Percentiles rank a stretch among this genome's conserved stretches.
Conservation (phyloP, 2,888 invertebrate genomes). For the Julus scandinavius region DNA sequence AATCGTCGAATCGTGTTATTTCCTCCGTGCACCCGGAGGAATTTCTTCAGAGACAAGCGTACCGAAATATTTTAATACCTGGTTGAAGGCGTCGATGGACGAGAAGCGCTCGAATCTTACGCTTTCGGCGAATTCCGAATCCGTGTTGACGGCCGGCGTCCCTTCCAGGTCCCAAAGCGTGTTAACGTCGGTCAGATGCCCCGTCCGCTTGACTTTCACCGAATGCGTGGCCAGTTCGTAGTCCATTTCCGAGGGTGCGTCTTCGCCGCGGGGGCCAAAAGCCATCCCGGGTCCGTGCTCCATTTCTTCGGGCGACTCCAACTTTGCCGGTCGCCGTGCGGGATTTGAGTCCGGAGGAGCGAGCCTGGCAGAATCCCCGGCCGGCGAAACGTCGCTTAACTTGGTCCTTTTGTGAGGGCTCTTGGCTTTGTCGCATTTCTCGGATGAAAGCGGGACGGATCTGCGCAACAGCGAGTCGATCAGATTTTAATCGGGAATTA, state of each 20-base stretch:
- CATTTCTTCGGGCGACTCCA: not conserved
- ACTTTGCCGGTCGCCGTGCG: not conserved
- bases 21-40: too few relatives aligned
- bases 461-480: not conserved
- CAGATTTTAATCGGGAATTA: too few relatives aligned
- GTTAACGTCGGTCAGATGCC: slow-evolving; percentile 71
- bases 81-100: slow-evolving; percentile 71
- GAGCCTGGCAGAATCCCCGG: not conserved
- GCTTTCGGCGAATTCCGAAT: slow-evolving; percentile 64
- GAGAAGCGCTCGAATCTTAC: slow-evolving; percentile 66
- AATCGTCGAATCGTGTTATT: too few relatives aligned
- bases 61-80: slow-evolving; percentile 65
- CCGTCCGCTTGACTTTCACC: slow-evolving; percentile 71
- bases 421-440: not conserved
- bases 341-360: not conserved
- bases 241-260: slow-evolving; percentile 51
- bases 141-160: slow-evolving; percentile 64
- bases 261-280: not conserved
- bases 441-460: not conserved
- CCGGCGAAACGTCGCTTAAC: not conserved
- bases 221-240: slow-evolving; percentile 72
- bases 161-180: slow-evolving; percentile 69
- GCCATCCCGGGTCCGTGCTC: not conserved
- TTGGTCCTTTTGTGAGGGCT: not conserved
- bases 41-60: too few relatives aligned